Percentiles rank a stretch among this genome's conserved stretches.
These are phyloP conservation scores for Epinephelus moara DNA, from an alignment of 2,113 vertebrate species.

Conservation along the genomic window DNA sequence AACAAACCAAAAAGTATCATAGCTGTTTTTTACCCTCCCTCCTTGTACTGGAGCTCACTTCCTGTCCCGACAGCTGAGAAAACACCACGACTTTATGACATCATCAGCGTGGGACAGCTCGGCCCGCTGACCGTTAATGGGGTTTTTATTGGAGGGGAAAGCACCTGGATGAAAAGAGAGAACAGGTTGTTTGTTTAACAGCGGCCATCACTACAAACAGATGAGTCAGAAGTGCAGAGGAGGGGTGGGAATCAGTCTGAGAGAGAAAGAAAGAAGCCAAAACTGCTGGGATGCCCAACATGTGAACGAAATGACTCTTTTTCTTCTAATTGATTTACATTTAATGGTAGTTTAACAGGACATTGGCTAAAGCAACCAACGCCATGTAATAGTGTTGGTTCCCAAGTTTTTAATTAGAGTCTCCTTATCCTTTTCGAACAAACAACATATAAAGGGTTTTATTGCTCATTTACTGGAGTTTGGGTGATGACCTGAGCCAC, in stretches of 20 bases:
- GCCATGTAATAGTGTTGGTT: too few relatives aligned
- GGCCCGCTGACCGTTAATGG: slow-evolving; percentile 20
- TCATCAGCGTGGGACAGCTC: slow-evolving; percentile 59
- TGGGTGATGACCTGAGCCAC: too few relatives aligned
- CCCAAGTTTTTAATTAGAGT: not conserved
- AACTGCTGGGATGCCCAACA: not conserved
- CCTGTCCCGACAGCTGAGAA: slow-evolving; percentile 43
- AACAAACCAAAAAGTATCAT: not conserved
- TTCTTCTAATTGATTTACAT: too few relatives aligned
- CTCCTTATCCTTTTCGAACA: not conserved
- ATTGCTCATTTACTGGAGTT: not conserved
- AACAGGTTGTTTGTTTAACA: slow-evolving; percentile 66
- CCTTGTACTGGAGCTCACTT: not conserved
- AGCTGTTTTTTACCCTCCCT: not conserved
- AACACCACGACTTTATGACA: slow-evolving; percentile 53
- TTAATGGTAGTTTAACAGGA: too few relatives aligned
- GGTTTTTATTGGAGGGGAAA: slow-evolving; percentile 64
- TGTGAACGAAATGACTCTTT: too few relatives aligned
- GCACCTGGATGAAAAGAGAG: slow-evolving; percentile 69
- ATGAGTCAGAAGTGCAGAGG: slow-evolving; percentile 37
- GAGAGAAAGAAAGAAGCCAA: not conserved
- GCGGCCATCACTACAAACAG: slow-evolving; percentile 45
- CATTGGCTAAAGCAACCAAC: too few relatives aligned
- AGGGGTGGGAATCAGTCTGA: slow-evolving; percentile 46
- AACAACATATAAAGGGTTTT: not conserved